phyloP scores from a whole-genome alignment of 1,140 invertebrate genomes.

The Euura saliciscinereae region DNA sequence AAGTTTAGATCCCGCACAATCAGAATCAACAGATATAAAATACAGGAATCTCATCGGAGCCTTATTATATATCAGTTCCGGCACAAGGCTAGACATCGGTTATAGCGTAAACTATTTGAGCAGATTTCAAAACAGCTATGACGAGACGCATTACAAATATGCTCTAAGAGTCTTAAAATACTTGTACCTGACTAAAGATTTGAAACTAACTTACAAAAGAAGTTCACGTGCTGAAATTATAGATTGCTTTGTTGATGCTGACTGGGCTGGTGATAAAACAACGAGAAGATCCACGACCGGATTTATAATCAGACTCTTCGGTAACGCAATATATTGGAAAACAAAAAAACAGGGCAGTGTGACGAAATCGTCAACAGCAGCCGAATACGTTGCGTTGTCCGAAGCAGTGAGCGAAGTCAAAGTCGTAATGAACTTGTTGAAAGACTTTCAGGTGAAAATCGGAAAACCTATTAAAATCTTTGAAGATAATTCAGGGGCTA shows the following conservation, averaged over 20 bases:
- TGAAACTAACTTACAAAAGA: constrained; percentile 17
- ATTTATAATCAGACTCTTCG: constrained; percentile 23
- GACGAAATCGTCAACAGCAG: too few species aligned
- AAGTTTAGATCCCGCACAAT: too few species aligned
- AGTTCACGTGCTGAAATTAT: constrained; percentile 21
- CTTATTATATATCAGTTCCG: constrained; percentile 8
- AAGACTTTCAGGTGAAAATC: constrained; percentile 21
- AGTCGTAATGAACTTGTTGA: constrained; percentile 19
- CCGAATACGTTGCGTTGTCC: too few species aligned
- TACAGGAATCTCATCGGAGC: constrained; percentile 8
- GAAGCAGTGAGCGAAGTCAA: constrained; percentile 25
- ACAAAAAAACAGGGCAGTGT: too few species aligned
- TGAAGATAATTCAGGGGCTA: constrained; percentile 31
- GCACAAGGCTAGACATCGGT: constrained; percentile 6
- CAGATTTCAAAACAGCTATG: constrained; percentile 4
- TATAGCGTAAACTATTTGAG: constrained; percentile 9
- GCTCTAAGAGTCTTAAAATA: constrained; percentile 22
- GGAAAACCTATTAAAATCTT: constrained; percentile 23
- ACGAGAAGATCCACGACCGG: constrained; percentile 32
- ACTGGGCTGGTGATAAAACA: constrained; percentile 28
- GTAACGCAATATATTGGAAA: constrained; percentile 8
- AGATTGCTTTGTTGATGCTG: constrained; percentile 33
- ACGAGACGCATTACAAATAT: constrained; percentile 9
- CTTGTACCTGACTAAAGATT: constrained; percentile 20
- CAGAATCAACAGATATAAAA: background rate